phyloP scores from a whole-genome alignment of 1,140 invertebrate genomes.

The Leguminivora glycinivorella region DNA sequence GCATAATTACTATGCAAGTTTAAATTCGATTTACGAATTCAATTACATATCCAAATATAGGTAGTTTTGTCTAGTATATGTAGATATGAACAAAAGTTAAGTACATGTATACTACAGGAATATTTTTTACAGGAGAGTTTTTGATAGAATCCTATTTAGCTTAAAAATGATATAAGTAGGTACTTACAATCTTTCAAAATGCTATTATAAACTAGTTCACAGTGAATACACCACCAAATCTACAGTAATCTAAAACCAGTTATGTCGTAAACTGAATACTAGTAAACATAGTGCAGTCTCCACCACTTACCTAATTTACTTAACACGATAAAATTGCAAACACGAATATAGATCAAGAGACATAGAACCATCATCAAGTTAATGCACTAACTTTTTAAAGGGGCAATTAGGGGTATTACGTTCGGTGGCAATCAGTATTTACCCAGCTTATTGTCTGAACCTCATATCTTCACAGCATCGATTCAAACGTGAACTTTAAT shows the following conservation, averaged over 20 bases:
- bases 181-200: too few species aligned
- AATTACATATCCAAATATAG: too few species aligned
- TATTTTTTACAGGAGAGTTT: too few species aligned
- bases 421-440: slow-evolving; percentile 58
- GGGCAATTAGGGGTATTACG: slow-evolving; percentile 62
- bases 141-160: too few species aligned
- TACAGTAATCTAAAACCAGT: neutral
- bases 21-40: too few species aligned
- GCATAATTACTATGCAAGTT: too few species aligned
- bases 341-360: slow-evolving; percentile 45
- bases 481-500: slow-evolving; percentile 5
- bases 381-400: slow-evolving; percentile 67
- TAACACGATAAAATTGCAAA: slow-evolving; percentile 49
- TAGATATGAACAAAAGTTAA: too few species aligned
- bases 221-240: too few species aligned
- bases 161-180: too few species aligned
- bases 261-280: neutral
- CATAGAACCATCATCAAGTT: slow-evolving; percentile 57
- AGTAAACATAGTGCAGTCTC: slow-evolving; percentile 30
- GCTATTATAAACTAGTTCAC: too few species aligned
- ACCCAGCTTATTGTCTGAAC: neutral
- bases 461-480: neutral
- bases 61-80: too few species aligned
- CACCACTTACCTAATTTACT: slow-evolving; percentile 38
- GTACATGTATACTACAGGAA: too few species aligned